phyloP scores from a whole-genome alignment of 2,888 invertebrate genomes.

The Mallateleia sp. region DNA sequence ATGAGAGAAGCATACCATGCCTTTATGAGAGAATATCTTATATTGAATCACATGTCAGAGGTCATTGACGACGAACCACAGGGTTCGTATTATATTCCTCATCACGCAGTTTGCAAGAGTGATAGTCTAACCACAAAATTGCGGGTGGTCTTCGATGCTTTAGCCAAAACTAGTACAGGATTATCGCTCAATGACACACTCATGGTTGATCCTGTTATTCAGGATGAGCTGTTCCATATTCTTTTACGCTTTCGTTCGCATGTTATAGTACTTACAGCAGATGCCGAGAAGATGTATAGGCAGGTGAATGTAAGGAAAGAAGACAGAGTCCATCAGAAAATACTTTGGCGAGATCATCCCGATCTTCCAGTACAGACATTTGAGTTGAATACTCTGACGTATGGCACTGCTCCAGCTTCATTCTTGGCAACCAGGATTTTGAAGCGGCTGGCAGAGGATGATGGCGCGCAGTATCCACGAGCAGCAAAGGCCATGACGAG shows the following conservation, averaged over 20 bases:
- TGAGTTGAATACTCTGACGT: constrained; percentile 27
- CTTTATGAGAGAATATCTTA: neutral
- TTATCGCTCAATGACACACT: constrained; percentile 81
- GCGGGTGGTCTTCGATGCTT: constrained; percentile 85
- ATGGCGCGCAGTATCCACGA: constrained; percentile 27
- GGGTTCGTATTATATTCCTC: neutral
- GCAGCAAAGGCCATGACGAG: neutral
- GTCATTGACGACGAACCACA: neutral
- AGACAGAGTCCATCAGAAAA: constrained; percentile 15
- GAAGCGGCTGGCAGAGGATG: neutral
- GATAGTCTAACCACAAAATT: constrained; percentile 33
- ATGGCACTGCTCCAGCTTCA: constrained; percentile 24
- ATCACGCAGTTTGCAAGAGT: neutral
- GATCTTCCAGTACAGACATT: neutral
- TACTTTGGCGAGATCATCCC: constrained; percentile 17
- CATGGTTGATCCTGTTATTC: constrained; percentile 80
- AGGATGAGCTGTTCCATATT: constrained; percentile 77
- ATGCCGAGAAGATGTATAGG: constrained; percentile 76
- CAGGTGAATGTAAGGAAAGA: neutral
- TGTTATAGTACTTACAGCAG: constrained; percentile 80
- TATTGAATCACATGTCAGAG: constrained; percentile 9
- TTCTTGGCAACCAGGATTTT: neutral
- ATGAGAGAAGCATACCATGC: neutral
- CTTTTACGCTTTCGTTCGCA: constrained; percentile 79
- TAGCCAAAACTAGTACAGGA: constrained; percentile 76